Percentiles rank a stretch among this genome's conserved stretches.
phyloP scores from a whole-genome alignment of 2,113 vertebrate genomes.

The Lepidothrix coronata region DNA sequence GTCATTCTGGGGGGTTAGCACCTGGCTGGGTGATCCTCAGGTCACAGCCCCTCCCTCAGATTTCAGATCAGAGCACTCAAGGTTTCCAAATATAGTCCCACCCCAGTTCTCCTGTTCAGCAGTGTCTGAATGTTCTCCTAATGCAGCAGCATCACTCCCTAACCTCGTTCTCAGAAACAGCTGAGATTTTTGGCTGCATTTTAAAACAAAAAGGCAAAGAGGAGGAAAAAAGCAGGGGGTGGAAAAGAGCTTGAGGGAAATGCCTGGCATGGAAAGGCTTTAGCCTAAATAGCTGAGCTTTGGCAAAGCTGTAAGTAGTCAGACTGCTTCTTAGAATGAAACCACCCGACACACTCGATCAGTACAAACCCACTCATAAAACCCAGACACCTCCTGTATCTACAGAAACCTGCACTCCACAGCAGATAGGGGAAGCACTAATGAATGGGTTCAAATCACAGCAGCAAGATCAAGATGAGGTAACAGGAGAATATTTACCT shows the following conservation, averaged over 20 bases:
- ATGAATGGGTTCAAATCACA: not conserved
- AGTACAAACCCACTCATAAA: not conserved
- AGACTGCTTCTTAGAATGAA: conserved; percentile 35
- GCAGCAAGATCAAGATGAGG: conserved; percentile 19
- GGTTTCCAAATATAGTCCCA: not conserved
- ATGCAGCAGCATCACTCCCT: not conserved
- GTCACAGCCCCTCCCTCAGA: not conserved
- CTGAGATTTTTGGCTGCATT: conserved; percentile 61
- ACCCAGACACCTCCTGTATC: not conserved
- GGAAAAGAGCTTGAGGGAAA: conserved; percentile 53
- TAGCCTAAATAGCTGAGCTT: conserved; percentile 36
- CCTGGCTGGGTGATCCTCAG: not conserved
- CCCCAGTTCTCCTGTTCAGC: not conserved
- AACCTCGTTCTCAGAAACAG: conserved; percentile 23
- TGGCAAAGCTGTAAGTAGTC: conserved; percentile 47
- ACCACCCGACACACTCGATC: not conserved
- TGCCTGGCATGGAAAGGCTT: conserved; percentile 43
- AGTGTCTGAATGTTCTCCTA: not conserved
- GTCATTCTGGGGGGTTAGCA: not conserved
- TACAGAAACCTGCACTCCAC: not conserved
- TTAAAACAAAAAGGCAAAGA: conserved; percentile 46
- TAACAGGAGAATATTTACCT: not conserved
- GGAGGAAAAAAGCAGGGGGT: not conserved
- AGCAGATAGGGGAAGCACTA: conserved; percentile 14
- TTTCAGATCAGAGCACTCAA: not conserved